Base-by-base conservation (phyloP, 2,888 invertebrate genomes). In the Lutraria lutraria region DNA sequence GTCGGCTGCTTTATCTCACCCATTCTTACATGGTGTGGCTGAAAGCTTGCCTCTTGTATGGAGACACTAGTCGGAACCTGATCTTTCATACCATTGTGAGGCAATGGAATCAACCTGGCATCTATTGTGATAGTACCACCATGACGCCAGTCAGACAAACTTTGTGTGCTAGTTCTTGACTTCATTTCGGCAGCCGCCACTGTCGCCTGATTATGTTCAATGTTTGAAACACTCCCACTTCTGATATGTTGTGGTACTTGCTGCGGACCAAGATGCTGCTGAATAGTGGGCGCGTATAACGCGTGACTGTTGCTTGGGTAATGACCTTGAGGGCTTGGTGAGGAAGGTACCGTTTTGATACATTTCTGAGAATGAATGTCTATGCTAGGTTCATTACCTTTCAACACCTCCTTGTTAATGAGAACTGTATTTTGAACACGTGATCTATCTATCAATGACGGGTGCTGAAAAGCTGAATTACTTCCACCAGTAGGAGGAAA, bases 361-460 rank as follows among this genome's bases (percentile, higher is more conserved):
- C 31, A n/a, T 83, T 92, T 90, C 0, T 95, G 95, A 3, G 95
- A 94, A 16, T 93, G 92, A 12, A 95, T 93, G 63, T 95, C 95
- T 53, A 95, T 94, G 16, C 95, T 95, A n/a, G 95, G 95, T 87
- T 96, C 96, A n/a, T 94, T 95, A 83, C 94, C 94, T 82, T 93
- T 93, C 52, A 91, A 89, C 10, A 93, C 93, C 34, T 95, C 95
- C 87, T 95, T 93, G 88, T 95, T 95, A n/a, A 93, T 86, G 56
- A 94, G 86, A 31, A 92, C 88, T 25, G 92, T 84, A 79, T 82
- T 88, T 72, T 88, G 85, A 21, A 90, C 88, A 79, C 93, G 91
- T 15, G 86, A 21, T 82, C 92, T 81, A 68, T 91, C 89, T 29
- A 91, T 88, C 81, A 89, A 85, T 12, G 90, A 89, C 52, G 93